A percentile compares a stretch with the other conserved stretches of the same genome.
phyloP scores from a whole-genome alignment of 2,888 invertebrate genomes.

The Cremastobaeus sp. region DNA sequence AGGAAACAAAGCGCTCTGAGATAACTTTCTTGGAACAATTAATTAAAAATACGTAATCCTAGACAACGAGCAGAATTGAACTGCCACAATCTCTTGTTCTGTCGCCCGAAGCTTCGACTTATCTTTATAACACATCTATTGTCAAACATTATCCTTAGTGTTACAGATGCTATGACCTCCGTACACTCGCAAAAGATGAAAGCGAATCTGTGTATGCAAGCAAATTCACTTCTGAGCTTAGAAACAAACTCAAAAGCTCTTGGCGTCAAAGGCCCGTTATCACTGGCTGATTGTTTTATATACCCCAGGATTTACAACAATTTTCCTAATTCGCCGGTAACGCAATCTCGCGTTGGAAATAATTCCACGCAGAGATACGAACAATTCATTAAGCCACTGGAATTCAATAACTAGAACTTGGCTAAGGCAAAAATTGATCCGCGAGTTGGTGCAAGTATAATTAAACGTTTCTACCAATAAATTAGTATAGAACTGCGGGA shows the following conservation, averaged over 20 bases:
- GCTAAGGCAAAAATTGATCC: too few relatives aligned
- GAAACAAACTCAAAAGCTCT: constrained; percentile 41
- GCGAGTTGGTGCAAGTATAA: too few relatives aligned
- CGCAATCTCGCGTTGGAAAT: too few relatives aligned
- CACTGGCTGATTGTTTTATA: too few relatives aligned
- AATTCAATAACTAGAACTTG: neutral
- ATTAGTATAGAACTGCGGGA: neutral
- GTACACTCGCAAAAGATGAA: constrained; percentile 39
- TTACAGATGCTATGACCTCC: constrained; percentile 23
- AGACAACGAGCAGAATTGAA: constrained; percentile 19
- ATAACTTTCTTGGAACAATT: constrained; percentile 28
- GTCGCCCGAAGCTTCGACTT: constrained; percentile 37
- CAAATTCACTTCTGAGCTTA: constrained; percentile 27
- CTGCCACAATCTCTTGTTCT: constrained; percentile 27
- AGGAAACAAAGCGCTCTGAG: neutral
- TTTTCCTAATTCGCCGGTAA: too few relatives aligned
- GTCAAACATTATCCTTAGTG: constrained; percentile 42
- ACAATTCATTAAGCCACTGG: neutral
- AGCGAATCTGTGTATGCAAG: constrained; percentile 39
- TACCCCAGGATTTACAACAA: too few relatives aligned
- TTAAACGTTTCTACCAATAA: neutral
- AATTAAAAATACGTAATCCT: constrained; percentile 16
- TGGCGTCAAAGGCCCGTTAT: too few relatives aligned
- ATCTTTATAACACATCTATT: constrained; percentile 48
- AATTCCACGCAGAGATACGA: too few relatives aligned